Base-by-base conservation (phyloP, 1,140 invertebrate genomes). In the Leptinotarsa undecemlineata region DNA sequence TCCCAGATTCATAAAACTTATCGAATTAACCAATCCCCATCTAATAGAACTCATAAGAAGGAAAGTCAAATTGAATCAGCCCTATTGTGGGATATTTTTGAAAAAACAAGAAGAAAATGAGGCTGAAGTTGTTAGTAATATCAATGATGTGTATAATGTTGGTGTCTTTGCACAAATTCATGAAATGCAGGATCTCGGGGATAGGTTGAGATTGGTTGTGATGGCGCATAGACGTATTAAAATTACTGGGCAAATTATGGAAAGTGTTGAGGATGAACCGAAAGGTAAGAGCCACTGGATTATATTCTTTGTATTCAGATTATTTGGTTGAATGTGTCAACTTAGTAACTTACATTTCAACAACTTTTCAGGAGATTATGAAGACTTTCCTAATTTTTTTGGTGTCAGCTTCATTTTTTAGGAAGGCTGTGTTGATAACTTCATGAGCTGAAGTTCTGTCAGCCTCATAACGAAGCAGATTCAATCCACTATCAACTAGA, bases 111-210 rank as follows among this genome's bases (percentile, higher is more conserved):
- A 96, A 83, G 94, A 94, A 80, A 94, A 96, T 85, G 94, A 96
- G 79, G 88, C 90, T n/a, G 96, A 99, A 85, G 88, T 98, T 57
- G 93, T 99, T 11, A 88, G 92, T 62, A 93, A 88, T 79, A 81
- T 99, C 47, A 89, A 94, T 83, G 97, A 99, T 73, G 88, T 99
- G 26, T 95, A 99, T 85, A 85, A 90, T 61, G 89, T 99, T 23
- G 98, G 98, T 47, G 96, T 97, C 13, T 99, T 99, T 89, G 98
- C 96, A 42, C 96, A 99, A 86, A 99, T 99, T 81, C 94, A 97
- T 82, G 98, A 99, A 87, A 90, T 99, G 84, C 96, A 98, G 85
- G 97, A 99, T 85, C 88, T 98, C 80, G 97, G 96, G 19, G 94
- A 97, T 84, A 93, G 94, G 84, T 83, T 99, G 67, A 88, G 96